A percentile compares a stretch with the other conserved stretches of the same genome.
Conservation (phyloP, 2,797 vertebrate genomes). For the Coluber constrictor region DNA sequence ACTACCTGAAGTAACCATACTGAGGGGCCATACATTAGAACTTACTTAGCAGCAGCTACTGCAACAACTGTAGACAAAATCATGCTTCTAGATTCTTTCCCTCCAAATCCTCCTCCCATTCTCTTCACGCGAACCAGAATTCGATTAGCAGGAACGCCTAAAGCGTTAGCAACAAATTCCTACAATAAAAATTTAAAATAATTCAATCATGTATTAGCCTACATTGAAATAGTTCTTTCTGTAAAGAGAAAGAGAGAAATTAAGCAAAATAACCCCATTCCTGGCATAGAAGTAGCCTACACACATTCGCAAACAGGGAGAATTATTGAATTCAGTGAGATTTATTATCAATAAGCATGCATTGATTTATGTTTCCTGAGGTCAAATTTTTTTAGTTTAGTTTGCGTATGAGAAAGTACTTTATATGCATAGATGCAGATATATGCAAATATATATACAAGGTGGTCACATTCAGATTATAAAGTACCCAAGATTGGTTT, state of each 20-base stretch:
- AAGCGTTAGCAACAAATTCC: slow-evolving; percentile 75
- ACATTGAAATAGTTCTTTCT: accelerated
- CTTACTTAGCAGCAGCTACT: slow-evolving; percentile 87
- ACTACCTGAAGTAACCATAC: not conserved
- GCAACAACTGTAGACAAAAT: slow-evolving; percentile 83
- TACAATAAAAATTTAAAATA: slow-evolving; percentile 40
- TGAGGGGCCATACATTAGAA: not conserved
- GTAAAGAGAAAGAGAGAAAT: not conserved
- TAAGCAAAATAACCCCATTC: not conserved
- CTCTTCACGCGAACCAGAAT: slow-evolving; percentile 89
- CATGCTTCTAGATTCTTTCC: slow-evolving; percentile 85
- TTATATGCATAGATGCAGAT: not conserved
- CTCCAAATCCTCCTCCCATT: slow-evolving; percentile 94
- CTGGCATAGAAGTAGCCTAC: not conserved
- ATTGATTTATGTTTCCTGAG: not conserved
- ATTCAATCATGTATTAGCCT: slow-evolving; percentile 1
- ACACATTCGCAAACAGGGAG: not conserved
- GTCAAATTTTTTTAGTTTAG: not conserved
- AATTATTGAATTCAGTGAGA: not conserved
- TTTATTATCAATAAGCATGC: not conserved
- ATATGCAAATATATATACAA: not conserved
- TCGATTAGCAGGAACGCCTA: slow-evolving; percentile 84
- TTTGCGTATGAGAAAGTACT: not conserved
- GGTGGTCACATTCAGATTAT: not conserved
- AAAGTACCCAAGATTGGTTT: not conserved